Evolutionary conservation across 2,888 invertebrate genomes (phyloP).

Genomic region (Biston betularia): DNA sequence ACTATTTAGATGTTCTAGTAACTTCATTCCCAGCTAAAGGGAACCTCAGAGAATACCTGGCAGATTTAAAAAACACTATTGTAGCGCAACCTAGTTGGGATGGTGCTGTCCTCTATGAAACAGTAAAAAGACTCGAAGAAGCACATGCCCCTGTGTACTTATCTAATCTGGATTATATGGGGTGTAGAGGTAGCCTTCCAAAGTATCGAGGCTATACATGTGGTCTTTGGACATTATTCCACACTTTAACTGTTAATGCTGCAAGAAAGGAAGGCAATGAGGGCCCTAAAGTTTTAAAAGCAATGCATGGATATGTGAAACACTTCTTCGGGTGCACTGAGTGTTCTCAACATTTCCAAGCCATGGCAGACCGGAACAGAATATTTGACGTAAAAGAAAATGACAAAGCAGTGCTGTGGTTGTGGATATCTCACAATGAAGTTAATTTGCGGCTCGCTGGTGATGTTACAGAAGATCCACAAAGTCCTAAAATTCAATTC

Average conservation of each 20-base stretch:
- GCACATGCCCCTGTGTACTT: constrained; percentile 85
- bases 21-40: constrained; percentile 93
- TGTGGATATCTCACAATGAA: constrained; percentile 97
- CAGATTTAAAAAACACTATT: constrained; percentile 85
- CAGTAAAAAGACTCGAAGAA: constrained; percentile 83
- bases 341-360: constrained; percentile 95
- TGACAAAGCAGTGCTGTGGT: constrained; percentile 94
- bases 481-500: constrained; percentile 95
- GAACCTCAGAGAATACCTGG: constrained; percentile 88
- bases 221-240: constrained; percentile 97
- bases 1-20: constrained; percentile 90
- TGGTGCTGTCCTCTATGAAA: constrained; percentile 87
- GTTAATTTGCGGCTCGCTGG: constrained; percentile 95
- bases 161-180: constrained; percentile 88
- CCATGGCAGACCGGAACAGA: constrained; percentile 91
- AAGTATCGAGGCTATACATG: constrained; percentile 96
- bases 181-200: constrained; percentile 92
- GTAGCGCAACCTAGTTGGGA: constrained; percentile 78
- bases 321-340: constrained; percentile 97
- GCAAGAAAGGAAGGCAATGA: constrained; percentile 80
- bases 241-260: constrained; percentile 94
- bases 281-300: constrained; percentile 90
- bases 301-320: constrained; percentile 95
- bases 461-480: constrained; percentile 95
- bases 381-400: constrained; percentile 89